phyloP scores from a whole-genome alignment of 2,113 vertebrate species.

The Thermophis baileyi region DNA sequence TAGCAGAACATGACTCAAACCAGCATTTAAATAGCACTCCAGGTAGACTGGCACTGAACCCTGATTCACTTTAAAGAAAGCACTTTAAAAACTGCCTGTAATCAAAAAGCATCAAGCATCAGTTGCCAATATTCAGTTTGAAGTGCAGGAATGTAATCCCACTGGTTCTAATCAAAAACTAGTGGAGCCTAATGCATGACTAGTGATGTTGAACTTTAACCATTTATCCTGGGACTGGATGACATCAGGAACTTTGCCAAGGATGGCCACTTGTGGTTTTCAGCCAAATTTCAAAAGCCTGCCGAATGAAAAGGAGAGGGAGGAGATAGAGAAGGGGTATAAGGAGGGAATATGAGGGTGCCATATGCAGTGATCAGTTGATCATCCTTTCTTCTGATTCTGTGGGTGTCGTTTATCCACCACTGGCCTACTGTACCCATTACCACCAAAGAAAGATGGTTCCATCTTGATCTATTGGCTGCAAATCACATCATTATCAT shows the following conservation, averaged over 20 bases:
- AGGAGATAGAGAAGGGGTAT: not conserved
- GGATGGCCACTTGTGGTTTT: not conserved
- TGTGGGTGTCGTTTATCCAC: not conserved
- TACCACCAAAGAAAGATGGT: not conserved
- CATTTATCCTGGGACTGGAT: not conserved
- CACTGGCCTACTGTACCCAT: not conserved
- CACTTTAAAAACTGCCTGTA: not conserved
- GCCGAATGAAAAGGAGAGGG: not conserved
- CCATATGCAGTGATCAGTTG: not conserved
- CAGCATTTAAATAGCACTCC: not conserved
- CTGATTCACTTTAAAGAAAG: not conserved
- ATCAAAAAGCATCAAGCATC: slow-evolving; percentile 9
- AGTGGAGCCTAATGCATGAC: not conserved
- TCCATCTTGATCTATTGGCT: not conserved
- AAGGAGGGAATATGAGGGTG: not conserved
- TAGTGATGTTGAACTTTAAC: not conserved
- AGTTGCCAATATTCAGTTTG: not conserved
- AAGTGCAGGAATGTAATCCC: not conserved
- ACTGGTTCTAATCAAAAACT: not conserved
- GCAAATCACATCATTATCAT: not conserved
- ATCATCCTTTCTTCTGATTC: not conserved
- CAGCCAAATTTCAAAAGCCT: not conserved
- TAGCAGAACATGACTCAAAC: not conserved
- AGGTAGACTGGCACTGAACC: not conserved
- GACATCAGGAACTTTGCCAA: not conserved